Evolutionary conservation across 2,797 vertebrate species (phyloP), one percentile per base, ranked within the genome.

Genomic region (Heliangelus exortis): DNA sequence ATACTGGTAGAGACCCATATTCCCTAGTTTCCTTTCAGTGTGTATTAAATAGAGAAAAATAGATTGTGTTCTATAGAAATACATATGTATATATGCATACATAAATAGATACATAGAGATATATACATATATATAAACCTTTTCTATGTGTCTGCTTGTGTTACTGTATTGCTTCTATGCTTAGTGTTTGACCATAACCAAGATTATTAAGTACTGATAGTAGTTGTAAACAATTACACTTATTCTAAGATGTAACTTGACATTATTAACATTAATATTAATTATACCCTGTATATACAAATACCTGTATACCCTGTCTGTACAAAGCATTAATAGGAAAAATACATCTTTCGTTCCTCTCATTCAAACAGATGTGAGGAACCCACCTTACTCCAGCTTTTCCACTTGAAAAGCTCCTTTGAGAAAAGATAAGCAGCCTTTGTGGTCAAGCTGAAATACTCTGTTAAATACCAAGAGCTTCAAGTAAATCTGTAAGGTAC

Each of bases 221-320:
- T 86, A 84, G 63, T 63, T 80, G 10, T 33, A 90, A 87, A 41
- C 43, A 85, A 65, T 86, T 87, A 72, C 28, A 77, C 95, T 92
- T 95, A 96, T 93, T 91, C 84, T 84, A 87, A 93, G 45, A 85
- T 62, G 73, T 25, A 86, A 82, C 22, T 85, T 84, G 36, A 66
- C 67, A 34, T 87, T 88, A 76, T 86, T 66, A 90, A 81, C 62
- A 59, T 54, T 63, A 71, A 59, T 89, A 76, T 39, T 73, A 39
- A 63, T 84, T 84, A 94, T 6, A 77, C 2, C 39, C 39, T 39
- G 39, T 39, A 39, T 39, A 39, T 39, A 12, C 39, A 39, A 39
- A 39, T 39, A 39, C 39, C 39, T 39, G 39, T 39, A 39, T 39
- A 39, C 39, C 39, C 39, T 90, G 63, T 75, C 41, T 93, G 75